Evolutionary conservation across 2,888 invertebrate genomes (phyloP).

Genomic region (Drosophila paranaensis): DNA sequence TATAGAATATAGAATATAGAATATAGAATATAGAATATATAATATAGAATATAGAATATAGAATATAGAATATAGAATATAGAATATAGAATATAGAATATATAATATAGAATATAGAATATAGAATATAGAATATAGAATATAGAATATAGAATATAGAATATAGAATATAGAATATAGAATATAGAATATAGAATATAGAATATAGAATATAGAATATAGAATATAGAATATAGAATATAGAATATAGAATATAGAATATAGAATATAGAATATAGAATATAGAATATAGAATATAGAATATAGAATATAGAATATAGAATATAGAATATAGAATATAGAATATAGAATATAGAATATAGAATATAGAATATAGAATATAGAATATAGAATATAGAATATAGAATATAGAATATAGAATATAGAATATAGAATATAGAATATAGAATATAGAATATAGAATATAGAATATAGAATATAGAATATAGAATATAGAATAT

Average conservation of each 20-base stretch:
- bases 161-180: not conserved
- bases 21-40: constrained; percentile 1
- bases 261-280: not conserved
- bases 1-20: not conserved
- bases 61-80: not conserved
- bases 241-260: not conserved
- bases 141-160: constrained; percentile 1
- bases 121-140: not conserved
- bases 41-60: not conserved
- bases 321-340: constrained; percentile 1
- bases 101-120: not conserved
- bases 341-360: constrained; percentile 1
- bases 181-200: constrained; percentile 1
- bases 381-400: not conserved
- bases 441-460: not conserved
- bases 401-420: not conserved
- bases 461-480: not conserved
- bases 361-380: not conserved
- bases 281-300: not conserved
- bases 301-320: not conserved
- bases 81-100: not conserved
- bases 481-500: not conserved
- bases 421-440: not conserved
- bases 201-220: not conserved
- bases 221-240: constrained; percentile 1